A percentile compares a stretch with the other conserved stretches of the same genome.
These are phyloP conservation scores for Drosophila quinaria DNA, from an alignment of 2,888 invertebrate genomes.

Conservation along the genomic window DNA sequence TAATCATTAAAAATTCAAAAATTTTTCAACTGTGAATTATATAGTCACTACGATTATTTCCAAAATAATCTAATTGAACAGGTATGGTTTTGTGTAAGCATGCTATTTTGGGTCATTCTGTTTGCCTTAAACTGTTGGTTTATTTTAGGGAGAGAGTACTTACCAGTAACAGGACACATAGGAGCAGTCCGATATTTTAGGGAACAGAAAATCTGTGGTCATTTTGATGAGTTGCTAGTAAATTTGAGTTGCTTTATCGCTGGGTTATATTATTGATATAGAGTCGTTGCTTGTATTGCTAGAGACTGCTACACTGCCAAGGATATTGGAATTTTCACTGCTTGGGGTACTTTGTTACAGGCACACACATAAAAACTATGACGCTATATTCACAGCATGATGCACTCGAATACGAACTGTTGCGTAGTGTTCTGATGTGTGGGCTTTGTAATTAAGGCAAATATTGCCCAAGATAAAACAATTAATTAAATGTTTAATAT, in stretches of 20 bases:
- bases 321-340: slow-evolving; percentile 16
- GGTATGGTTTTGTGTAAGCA: neutral
- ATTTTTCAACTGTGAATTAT: too few relatives aligned
- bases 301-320: slow-evolving; percentile 19
- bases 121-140: neutral
- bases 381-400: slow-evolving; percentile 9
- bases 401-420: neutral
- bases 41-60: too few relatives aligned
- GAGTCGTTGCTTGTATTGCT: slow-evolving; percentile 3
- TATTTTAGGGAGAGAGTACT: slow-evolving; percentile 84
- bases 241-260: neutral
- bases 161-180: slow-evolving; percentile 96
- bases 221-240: slow-evolving; percentile 67
- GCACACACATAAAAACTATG: slow-evolving; percentile 2
- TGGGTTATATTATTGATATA: neutral
- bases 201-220: slow-evolving; percentile 87
- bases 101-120: neutral
- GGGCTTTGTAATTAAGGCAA: slow-evolving; percentile 19
- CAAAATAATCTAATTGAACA: too few relatives aligned
- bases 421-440: slow-evolving; percentile 11
- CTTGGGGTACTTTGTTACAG: neutral
- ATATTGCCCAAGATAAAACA: slow-evolving; percentile 20
- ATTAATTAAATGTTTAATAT: slow-evolving; percentile 10
- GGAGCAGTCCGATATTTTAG: slow-evolving; percentile 92
- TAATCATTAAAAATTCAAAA: too few relatives aligned